Evolutionary conservation across 2,888 invertebrate genomes (phyloP).

Genomic region (Microplitis deprimator): DNA sequence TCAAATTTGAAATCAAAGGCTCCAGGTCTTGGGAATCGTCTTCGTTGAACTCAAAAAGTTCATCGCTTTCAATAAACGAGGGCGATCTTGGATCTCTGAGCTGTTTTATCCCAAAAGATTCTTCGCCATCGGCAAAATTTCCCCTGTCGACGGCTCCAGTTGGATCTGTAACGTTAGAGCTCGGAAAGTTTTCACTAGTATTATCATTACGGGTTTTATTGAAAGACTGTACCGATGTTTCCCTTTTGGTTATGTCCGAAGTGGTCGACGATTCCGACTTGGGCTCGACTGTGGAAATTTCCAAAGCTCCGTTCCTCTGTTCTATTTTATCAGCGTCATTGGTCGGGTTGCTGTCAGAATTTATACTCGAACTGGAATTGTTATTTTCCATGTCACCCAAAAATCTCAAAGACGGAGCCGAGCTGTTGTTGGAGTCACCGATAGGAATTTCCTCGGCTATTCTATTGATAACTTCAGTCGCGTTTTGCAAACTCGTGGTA

Average conservation of each 20-base stretch:
- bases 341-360: background rate
- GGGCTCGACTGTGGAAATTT: background rate
- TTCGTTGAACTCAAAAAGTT: background rate
- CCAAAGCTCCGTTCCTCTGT: too few relatives aligned
- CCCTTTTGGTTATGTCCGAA: background rate
- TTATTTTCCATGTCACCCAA: background rate
- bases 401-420: background rate
- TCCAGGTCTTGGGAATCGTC: background rate
- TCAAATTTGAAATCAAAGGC: constrained; percentile 28
- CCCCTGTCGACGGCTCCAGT: background rate
- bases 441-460: background rate
- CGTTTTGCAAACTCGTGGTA: too few relatives aligned
- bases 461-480: background rate
- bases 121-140: constrained; percentile 5
- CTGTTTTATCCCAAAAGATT: background rate
- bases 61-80: background rate
- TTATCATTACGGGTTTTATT: constrained; percentile 13
- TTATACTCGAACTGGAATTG: background rate
- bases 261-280: background rate
- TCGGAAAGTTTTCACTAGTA: constrained; percentile 17
- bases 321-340: background rate
- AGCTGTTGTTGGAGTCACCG: background rate
- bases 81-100: background rate
- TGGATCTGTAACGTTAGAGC: constrained; percentile 31
- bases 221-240: constrained; percentile 22